Conservation (phyloP, 1,140 invertebrate genomes). For the Hyles euphorbiae region DNA sequence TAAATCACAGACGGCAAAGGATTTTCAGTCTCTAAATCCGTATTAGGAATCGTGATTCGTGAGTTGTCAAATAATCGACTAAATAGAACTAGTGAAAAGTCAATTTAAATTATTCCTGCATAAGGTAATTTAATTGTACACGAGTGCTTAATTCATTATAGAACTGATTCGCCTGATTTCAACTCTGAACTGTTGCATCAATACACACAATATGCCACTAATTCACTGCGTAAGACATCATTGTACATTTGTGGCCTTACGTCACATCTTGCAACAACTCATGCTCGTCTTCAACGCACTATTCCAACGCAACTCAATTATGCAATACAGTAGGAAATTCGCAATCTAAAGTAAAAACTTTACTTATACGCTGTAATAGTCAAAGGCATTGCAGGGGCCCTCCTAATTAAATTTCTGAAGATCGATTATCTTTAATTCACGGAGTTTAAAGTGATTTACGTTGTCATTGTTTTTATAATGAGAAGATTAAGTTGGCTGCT, state of each 20-base stretch:
- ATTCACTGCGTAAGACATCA: no score
- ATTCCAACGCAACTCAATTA: conserved; percentile 15
- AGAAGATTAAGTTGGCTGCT: background rate
- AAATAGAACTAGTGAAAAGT: no score
- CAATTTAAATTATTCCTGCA: no score
- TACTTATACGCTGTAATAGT: background rate
- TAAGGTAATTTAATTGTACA: no score
- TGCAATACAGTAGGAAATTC: conserved; percentile 13
- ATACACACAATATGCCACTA: no score
- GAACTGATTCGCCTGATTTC: no score
- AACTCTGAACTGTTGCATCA: no score
- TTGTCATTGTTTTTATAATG: conserved; percentile 6
- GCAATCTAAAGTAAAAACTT: conserved; percentile 6
- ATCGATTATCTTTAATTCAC: conserved; percentile 13
- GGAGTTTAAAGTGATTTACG: conserved; percentile 12
- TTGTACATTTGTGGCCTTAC: conserved; percentile 7
- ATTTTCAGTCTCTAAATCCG: no score
- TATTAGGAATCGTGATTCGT: no score
- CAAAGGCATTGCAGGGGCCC: conserved; percentile 8
- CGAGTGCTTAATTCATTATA: no score
- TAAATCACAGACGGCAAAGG: no score
- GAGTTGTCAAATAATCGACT: no score
- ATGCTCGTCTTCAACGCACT: conserved; percentile 13
- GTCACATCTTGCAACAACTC: conserved; percentile 11
- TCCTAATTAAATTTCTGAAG: conserved; percentile 14